Conservation (phyloP, 2,797 vertebrate genomes). For the Sebastes diploproa region DNA sequence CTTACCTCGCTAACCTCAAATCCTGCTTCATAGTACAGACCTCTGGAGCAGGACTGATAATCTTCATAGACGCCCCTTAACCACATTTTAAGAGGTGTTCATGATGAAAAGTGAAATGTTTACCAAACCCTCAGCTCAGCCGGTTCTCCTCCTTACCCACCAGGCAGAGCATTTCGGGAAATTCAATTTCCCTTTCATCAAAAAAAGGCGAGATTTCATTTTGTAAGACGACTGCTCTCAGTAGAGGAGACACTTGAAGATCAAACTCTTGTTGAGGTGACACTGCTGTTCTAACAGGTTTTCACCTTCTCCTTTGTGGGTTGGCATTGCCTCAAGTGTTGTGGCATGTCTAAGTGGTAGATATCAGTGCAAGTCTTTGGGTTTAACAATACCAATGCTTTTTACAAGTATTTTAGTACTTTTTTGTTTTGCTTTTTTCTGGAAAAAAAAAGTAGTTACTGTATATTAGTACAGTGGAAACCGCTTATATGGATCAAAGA, state of each 20-base stretch:
- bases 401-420: background rate
- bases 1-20: too few species aligned
- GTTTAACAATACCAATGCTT: background rate
- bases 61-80: background rate
- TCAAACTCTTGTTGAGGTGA: conserved; percentile 37
- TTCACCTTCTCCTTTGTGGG: conserved; percentile 9
- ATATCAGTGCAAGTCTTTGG: background rate
- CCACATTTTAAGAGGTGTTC: conserved; percentile 3
- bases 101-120: conserved; percentile 53
- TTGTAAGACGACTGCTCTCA: conserved; percentile 22
- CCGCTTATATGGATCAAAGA: too few species aligned
- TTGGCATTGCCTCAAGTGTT: conserved; percentile 15
- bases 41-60: background rate
- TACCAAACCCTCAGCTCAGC: conserved; percentile 11
- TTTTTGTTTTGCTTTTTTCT: background rate
- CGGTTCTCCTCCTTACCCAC: background rate
- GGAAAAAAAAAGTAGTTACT: background rate
- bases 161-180: conserved; percentile 38
- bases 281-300: conserved; percentile 1
- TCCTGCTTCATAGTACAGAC: too few species aligned
- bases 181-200: conserved; percentile 57
- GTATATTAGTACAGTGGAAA: background rate
- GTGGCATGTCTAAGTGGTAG: conserved; percentile 10
- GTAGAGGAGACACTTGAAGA: conserved; percentile 45
- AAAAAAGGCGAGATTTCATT: conserved; percentile 46